Base-by-base conservation (phyloP, 37 sponge, comb jelly and placozoan species). In the Hexactinellida sp. region DNA sequence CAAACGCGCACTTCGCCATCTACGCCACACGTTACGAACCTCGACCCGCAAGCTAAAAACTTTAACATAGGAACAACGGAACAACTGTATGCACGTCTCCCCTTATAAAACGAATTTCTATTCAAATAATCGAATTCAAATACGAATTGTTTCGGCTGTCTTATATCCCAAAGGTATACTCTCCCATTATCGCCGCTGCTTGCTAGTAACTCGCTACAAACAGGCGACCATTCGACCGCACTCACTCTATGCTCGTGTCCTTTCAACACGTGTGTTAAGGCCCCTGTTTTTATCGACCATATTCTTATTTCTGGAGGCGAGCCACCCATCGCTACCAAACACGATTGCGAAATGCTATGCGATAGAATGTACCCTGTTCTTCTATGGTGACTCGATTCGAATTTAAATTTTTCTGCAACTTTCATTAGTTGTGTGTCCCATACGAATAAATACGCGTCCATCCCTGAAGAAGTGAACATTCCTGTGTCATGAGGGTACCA, bases 401-500 rank as follows among this genome's bases (percentile, higher is more conserved):
- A 63, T 7, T 28, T 63, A 63, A 63, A 28, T 63, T 63, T 63
- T 25, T 63, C 76, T 32, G 76, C 76, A 25, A 63, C 76, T 10
- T 1, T 63, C 76, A 63, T 63, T 63, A 7, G 30, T 10, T 63
- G 30, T n/a, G 76, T 63, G 30, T 63, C 76, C 76, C 76, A 63
- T 32, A 63, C 76, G 13, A 63, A 63, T n/a, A 63, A 25, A 23
- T 63, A 25, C 34, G 28, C 76, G 30, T 63, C 76, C 76, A 63
- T 63, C 3, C 76, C 13, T 7, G 76, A 63, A 21, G 76, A 63
- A 3, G 76, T 63, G 76, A 63, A 63, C 76, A 63, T 63, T 63
- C 76, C 76, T 63, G 76, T 63, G 34, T 63, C 76, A n/a, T 63
- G 76, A 21, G 76, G 76, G 13, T 63, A 63, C 76, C 76, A 63